Evolutionary conservation across 2,797 vertebrate species (phyloP).

Genomic region (Lacerta viridis): DNA sequence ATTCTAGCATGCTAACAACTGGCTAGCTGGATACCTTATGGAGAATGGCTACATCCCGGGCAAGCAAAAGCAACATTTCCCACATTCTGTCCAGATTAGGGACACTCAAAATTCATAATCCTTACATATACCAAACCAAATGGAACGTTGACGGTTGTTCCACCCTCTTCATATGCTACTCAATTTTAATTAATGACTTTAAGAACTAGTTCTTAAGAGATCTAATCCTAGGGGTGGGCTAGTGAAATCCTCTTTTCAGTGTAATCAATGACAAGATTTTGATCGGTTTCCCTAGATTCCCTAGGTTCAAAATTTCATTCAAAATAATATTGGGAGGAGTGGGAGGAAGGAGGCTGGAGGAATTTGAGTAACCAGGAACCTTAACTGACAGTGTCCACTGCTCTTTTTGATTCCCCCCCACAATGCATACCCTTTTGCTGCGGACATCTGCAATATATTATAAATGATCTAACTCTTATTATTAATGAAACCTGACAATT

Average conservation of each 20-base stretch:
- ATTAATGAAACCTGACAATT: constrained; percentile 49
- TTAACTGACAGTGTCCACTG: neutral
- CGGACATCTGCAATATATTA: constrained; percentile 22
- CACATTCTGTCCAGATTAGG: neutral
- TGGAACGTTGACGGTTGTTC: neutral
- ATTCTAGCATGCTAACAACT: neutral
- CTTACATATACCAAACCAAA: neutral
- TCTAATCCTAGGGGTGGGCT: neutral
- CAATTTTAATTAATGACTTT: neutral
- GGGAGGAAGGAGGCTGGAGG: neutral
- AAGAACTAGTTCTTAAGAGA: neutral
- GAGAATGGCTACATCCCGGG: neutral
- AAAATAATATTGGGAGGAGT: neutral
- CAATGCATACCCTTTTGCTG: neutral
- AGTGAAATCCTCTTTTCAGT: neutral
- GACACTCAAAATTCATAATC: neutral
- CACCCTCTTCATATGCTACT: neutral
- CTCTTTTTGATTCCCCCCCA: neutral
- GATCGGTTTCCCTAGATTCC: neutral
- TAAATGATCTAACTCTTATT: constrained; percentile 29
- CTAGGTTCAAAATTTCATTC: neutral
- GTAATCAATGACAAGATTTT: neutral
- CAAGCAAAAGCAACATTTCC: neutral
- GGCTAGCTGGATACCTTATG: neutral
- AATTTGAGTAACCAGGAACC: constrained; percentile 9